Conservation (phyloP, 2,797 vertebrate genomes). For the Nannoperca australis region DNA sequence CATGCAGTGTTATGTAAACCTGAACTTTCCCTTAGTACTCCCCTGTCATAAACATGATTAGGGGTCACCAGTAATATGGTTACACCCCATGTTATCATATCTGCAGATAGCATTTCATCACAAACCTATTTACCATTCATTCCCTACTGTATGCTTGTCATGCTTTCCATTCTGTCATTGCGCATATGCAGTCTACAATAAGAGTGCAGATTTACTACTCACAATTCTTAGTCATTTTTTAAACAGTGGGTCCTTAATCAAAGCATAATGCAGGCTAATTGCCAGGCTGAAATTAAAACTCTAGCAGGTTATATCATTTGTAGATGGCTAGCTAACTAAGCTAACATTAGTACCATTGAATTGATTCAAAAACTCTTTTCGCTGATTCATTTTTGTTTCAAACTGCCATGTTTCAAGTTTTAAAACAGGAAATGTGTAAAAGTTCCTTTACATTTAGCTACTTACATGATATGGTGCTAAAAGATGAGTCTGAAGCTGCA, state of each 20-base stretch:
- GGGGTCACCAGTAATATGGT: neutral
- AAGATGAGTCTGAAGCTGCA: too few species aligned
- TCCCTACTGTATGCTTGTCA: neutral
- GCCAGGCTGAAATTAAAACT: neutral
- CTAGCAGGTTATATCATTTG: neutral
- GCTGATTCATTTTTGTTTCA: neutral
- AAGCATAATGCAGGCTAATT: neutral
- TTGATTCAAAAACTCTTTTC: neutral
- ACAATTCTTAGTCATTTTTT: neutral
- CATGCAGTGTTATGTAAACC: neutral
- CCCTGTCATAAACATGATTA: slow-evolving; percentile 23
- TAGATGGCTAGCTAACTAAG: neutral
- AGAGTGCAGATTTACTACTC: neutral
- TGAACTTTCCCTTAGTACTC: slow-evolving; percentile 19
- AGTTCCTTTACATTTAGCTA: too few species aligned
- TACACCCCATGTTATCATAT: neutral
- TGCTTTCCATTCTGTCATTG: neutral
- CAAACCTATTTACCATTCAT: neutral
- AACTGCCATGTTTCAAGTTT: neutral
- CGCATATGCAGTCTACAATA: neutral
- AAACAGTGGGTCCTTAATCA: neutral
- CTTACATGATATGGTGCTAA: too few species aligned
- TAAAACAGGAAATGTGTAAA: too few species aligned
- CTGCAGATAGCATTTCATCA: neutral
- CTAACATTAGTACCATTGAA: too few species aligned